phyloP scores from a whole-genome alignment of 1,140 invertebrate genomes.

The Physella acuta region DNA sequence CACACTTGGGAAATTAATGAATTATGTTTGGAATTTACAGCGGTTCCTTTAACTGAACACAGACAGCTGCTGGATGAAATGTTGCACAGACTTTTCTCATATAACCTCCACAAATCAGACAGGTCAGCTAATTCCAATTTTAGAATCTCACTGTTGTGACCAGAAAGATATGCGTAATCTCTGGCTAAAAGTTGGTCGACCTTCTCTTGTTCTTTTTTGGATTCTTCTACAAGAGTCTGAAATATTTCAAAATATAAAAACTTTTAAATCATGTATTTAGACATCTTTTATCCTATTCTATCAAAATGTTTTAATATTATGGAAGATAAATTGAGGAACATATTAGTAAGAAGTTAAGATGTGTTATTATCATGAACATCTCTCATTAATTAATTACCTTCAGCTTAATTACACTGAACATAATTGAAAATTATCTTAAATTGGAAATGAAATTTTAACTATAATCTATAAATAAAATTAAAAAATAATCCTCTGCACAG shows the following conservation, averaged over 20 bases:
- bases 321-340: not conserved
- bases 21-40: not conserved
- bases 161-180: conserved; percentile 12
- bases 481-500: not conserved
- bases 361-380: not conserved
- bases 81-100: conserved; percentile 19
- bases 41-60: not conserved
- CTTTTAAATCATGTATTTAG: not conserved
- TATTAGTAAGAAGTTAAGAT: not conserved
- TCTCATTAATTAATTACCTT: not conserved
- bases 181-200: conserved; percentile 23
- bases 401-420: not conserved
- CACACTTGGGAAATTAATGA: too few species aligned
- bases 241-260: not conserved
- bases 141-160: conserved; percentile 12
- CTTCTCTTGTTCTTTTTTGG: conserved; percentile 19
- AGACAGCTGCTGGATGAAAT: not conserved
- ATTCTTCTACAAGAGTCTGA: conserved; percentile 27
- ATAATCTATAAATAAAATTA: not conserved
- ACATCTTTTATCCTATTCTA: not conserved
- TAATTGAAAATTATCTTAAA: not conserved
- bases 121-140: conserved; percentile 27
- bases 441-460: not conserved
- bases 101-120: conserved; percentile 22
- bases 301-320: not conserved